These are phyloP conservation scores for Acanthosepion esculentum DNA, from an alignment of 2,888 invertebrate species.

Conservation along the genomic window DNA sequence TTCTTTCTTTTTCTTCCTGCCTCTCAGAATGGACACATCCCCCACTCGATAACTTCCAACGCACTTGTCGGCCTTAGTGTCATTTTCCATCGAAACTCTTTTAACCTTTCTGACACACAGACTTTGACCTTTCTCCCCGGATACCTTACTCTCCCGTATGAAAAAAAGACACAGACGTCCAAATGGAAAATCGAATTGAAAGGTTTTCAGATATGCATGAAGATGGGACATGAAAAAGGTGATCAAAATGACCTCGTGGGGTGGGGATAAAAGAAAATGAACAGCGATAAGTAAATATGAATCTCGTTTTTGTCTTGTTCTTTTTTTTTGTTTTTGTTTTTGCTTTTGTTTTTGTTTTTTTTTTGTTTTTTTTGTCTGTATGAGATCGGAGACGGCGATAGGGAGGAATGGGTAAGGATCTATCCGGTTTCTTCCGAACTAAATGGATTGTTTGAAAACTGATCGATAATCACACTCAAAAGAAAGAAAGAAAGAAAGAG, in stretches of 20 bases:
- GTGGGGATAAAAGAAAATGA: neutral
- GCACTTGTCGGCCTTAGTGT: neutral
- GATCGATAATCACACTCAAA: no score
- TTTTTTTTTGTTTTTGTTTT: no score
- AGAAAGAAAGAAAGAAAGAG: no score
- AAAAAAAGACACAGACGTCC: neutral
- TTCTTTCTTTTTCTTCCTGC: no score
- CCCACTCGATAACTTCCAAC: neutral
- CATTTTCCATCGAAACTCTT: neutral
- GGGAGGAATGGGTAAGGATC: no score
- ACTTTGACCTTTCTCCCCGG: neutral
- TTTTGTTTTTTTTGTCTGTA: no score
- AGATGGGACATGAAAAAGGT: neutral
- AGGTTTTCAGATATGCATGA: neutral
- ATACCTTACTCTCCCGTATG: neutral
- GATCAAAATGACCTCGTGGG: neutral
- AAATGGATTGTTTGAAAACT: no score
- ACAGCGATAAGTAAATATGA: neutral
- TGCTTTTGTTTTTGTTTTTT: no score
- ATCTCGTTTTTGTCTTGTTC: no score
- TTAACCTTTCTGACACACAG: neutral
- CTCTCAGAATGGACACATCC: no score
- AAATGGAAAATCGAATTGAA: slow-evolving; percentile 1
- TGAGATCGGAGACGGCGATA: no score
- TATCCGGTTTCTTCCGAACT: no score